phyloP scores from a whole-genome alignment of 2,113 vertebrate species.

The Trichechus manatus region DNA sequence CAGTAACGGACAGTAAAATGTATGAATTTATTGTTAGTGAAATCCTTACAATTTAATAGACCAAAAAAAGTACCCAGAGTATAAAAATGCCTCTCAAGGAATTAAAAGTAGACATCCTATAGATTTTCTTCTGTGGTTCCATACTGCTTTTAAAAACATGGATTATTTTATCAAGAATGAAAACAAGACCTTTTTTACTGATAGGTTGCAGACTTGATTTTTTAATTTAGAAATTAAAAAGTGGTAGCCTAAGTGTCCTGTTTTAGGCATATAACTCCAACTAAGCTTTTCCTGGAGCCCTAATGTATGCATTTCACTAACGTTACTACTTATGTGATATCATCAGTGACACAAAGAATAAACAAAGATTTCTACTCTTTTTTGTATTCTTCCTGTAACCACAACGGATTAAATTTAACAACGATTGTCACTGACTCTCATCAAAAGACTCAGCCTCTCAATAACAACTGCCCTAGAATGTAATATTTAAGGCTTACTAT shows the following conservation, averaged over 20 bases:
- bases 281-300: neutral
- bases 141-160: constrained; percentile 9
- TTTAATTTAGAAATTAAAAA: constrained; percentile 17
- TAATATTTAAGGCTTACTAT: neutral
- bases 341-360: neutral
- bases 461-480: neutral
- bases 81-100: constrained; percentile 38
- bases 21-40: constrained; percentile 19
- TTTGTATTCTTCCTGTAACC: neutral
- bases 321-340: neutral
- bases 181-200: constrained; percentile 3
- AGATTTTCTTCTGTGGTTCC: neutral
- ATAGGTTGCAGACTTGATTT: neutral
- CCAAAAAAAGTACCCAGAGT: neutral
- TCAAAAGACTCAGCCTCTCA: constrained; percentile 12
- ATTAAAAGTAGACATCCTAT: neutral
- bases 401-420: constrained; percentile 5
- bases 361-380: neutral
- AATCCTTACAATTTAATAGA: neutral
- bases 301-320: neutral
- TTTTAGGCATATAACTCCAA: neutral
- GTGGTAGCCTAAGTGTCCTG: neutral
- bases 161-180: neutral
- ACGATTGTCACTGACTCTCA: neutral
- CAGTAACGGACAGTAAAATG: constrained; percentile 8